Base-by-base conservation (phyloP, 2,888 invertebrate genomes). In the Drosophila flavopinicola region DNA sequence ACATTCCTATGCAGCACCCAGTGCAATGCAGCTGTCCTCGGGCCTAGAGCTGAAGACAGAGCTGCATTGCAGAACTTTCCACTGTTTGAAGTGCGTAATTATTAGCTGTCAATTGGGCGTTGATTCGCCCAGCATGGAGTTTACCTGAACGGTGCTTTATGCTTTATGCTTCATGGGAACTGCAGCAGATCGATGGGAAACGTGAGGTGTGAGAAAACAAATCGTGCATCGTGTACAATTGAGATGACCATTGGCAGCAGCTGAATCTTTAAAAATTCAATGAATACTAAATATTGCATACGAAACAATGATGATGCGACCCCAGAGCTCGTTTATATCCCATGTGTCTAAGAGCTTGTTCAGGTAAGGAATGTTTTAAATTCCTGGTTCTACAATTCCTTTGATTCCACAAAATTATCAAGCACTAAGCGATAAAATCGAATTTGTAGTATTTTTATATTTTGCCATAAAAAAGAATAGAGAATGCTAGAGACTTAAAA, bases 91-190 rank as follows among this genome's bases (percentile, higher is more conserved):
- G 58, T 68, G 57, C 58, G 44, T 83, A 85, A 85, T 87, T 87
- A 83, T 87, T 85, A 56, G 79, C 86, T 83, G 86, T 83, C 85
- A 87, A 85, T 82, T 85, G 86, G 73, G 78, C 77, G 74, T 61
- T 78, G 75, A 82, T 80, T 54, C 20, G 68, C 47, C 77, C 84
- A 63, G 80, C 84, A 64, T 52, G 60, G 4, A 53, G 29, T 33
- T 54, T 74, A 74, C 72, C 72, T 63, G 75, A 23, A 6, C 41
- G 60, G 48, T 51, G 45, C 56, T 20, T 30, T 44, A 48, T 20
- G 20, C 10, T 37, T 20, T 20, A 20, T 20, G 20, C 10, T 37
- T 20, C 4, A 20, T 65, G 71, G 73, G 66, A 76, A 71, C 58
- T 42, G 37, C 11, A 4, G 10, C 10, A 9, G 23, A 27, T 27